Evolutionary conservation across 2,113 vertebrate species (phyloP), one percentile per base, ranked within the genome.

Genomic region (Fukomys damarensis): DNA sequence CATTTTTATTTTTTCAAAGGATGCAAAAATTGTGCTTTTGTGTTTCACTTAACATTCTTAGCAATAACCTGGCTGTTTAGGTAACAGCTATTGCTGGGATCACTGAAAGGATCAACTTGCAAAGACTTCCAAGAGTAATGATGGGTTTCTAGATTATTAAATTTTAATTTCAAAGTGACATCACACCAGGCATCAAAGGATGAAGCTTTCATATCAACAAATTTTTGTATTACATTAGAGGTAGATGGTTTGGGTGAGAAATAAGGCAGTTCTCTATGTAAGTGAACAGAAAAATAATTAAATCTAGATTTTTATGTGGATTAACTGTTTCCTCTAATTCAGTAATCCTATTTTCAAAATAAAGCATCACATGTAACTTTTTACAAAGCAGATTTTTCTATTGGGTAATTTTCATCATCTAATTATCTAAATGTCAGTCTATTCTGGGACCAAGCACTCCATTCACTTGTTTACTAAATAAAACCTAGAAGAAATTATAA

Each of bases 221-320:
- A 61, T 86, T 63, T 95, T 80, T 92, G 30, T 68, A 85, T 61
- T 96, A 43, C 68, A 52, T 59, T 85, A 17, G 9, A 81, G 49
- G 19, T 66, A 3, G 10, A 32, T 61, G 1, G 5, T 90, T 70
- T 81, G 5, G 7, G 26, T 87, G 41, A 76, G 30, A 86, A 76
- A 43, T 76, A 35, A 83, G 16, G 1, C 30, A 10, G 91, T 68
- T 14, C 5, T 90, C 17, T 56, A 0, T 32, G 7, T 65, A 95
- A 89, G 58, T 24, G 17, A 6, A 52, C 10, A 79, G 30, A 63
- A 35, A 94, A 82, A 41, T 13, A 86, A 9, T 90, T 72, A 97
- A 86, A 22, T 35, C 26, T n/a, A 89, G 35, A 92, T 20, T 43
- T 26, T 66, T 28, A 4, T 38, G 4, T 83, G 26, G 43, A 58